Evolutionary conservation across 2,888 invertebrate genomes (phyloP).

Genomic region (Andrena camellia): DNA sequence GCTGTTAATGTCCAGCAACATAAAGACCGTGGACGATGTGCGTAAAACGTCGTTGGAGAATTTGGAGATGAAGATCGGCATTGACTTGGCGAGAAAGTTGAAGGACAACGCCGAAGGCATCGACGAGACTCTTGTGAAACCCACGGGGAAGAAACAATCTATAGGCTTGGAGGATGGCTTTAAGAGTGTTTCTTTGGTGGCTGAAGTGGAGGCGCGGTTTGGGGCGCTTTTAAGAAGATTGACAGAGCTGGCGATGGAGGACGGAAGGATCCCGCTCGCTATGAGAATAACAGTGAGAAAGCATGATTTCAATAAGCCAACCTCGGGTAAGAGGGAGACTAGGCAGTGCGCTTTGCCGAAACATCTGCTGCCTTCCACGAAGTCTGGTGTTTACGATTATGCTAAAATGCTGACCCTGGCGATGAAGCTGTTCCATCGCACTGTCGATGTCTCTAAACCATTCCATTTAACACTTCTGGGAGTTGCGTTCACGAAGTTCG

Average conservation of each 20-base stretch:
- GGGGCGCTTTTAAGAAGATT: constrained; percentile 89
- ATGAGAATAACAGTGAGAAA: constrained; percentile 91
- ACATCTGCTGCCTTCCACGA: constrained; percentile 88
- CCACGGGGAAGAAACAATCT: constrained; percentile 91
- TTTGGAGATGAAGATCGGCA: constrained; percentile 87
- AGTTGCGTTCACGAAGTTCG: constrained; percentile 93
- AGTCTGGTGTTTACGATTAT: constrained; percentile 86
- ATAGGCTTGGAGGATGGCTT: constrained; percentile 93
- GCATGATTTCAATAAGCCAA: constrained; percentile 88
- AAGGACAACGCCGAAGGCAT: constrained; percentile 91
- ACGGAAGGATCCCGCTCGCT: constrained; percentile 92
- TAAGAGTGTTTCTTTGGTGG: constrained; percentile 90
- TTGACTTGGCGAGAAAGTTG: constrained; percentile 89
- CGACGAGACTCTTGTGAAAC: constrained; percentile 90
- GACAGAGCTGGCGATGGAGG: constrained; percentile 90
- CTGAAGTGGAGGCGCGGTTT: constrained; percentile 91
- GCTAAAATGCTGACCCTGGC: constrained; percentile 90
- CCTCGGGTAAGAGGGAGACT: constrained; percentile 90
- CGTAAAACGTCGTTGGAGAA: constrained; percentile 88
- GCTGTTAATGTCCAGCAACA: constrained; percentile 88
- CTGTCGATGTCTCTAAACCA: constrained; percentile 90
- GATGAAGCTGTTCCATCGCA: constrained; percentile 91
- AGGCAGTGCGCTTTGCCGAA: constrained; percentile 87
- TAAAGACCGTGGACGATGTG: constrained; percentile 89
- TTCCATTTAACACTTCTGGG: constrained; percentile 93